A percentile compares a stretch with the other conserved stretches of the same genome.
Conservation (phyloP, 1,140 invertebrate species). For the Oppia nitens region DNA sequence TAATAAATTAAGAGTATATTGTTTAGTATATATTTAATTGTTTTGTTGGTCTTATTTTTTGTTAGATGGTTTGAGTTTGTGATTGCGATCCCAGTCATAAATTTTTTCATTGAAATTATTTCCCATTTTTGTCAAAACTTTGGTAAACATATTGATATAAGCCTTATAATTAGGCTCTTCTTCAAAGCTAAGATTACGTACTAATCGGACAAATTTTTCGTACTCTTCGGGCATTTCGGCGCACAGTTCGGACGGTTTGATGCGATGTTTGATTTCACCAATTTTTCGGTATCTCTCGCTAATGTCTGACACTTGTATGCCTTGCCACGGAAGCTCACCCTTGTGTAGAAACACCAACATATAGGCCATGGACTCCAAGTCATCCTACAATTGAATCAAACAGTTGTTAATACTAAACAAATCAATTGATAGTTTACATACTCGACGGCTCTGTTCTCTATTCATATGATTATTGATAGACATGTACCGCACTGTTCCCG, state of each 20-base stretch:
- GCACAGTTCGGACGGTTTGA: conserved; percentile 88
- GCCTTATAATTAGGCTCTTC: conserved; percentile 42
- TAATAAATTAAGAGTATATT: too few species aligned
- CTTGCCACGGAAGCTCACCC: conserved; percentile 97
- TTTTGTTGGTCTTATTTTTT: too few species aligned
- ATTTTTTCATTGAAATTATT: neutral
- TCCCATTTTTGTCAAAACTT: conserved; percentile 25
- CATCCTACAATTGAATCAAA: conserved; percentile 40
- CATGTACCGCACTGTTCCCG: conserved; percentile 93
- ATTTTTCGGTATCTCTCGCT: conserved; percentile 99
- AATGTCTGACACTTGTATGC: conserved; percentile 92
- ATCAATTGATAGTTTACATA: conserved; percentile 32
- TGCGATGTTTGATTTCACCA: conserved; percentile 93
- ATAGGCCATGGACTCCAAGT: conserved; percentile 96
- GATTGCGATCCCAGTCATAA: conserved; percentile 9
- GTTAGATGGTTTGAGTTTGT: too few species aligned
- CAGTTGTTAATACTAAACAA: neutral
- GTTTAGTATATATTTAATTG: too few species aligned
- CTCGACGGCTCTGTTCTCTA: conserved; percentile 97
- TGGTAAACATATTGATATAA: conserved; percentile 30
- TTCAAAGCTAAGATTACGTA: conserved; percentile 38
- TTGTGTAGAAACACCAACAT: conserved; percentile 99
- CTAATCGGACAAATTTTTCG: conserved; percentile 68
- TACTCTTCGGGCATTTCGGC: conserved; percentile 75
- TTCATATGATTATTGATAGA: conserved; percentile 99